phyloP scores from a whole-genome alignment of 1,140 invertebrate species.

The Subanguina moxae region DNA sequence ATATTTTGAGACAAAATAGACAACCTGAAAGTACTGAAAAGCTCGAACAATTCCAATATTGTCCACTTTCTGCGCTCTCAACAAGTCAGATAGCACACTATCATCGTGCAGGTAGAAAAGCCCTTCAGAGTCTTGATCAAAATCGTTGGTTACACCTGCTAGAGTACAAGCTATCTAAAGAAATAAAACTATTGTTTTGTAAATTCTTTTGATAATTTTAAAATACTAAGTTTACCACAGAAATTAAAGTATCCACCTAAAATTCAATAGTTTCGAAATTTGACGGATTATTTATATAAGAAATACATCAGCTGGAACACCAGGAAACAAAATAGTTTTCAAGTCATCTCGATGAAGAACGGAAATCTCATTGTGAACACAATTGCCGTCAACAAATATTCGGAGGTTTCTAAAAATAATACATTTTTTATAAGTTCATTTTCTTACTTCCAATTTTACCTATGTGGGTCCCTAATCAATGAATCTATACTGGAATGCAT shows the following conservation, averaged over 20 bases:
- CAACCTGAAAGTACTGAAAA: slow-evolving; percentile 44
- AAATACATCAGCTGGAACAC: slow-evolving; percentile 4
- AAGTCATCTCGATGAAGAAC: slow-evolving; percentile 25
- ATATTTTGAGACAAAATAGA: not conserved
- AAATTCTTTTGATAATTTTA: not conserved
- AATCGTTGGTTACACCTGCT: slow-evolving; percentile 39
- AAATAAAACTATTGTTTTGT: not conserved
- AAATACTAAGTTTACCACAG: slow-evolving; percentile 25
- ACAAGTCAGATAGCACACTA: slow-evolving; percentile 30
- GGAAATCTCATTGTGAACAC: slow-evolving; percentile 40
- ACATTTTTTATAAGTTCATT: too few relatives aligned
- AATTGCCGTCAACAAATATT: slow-evolving; percentile 53
- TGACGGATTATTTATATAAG: too few relatives aligned
- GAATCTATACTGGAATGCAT: slow-evolving; percentile 49
- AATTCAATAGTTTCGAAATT: too few relatives aligned
- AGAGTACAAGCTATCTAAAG: slow-evolving; percentile 35
- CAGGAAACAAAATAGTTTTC: slow-evolving; percentile 41
- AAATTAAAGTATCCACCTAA: slow-evolving; percentile 21
- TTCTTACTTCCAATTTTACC: too few relatives aligned
- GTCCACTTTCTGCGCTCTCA: slow-evolving; percentile 44
- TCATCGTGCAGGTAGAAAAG: slow-evolving; percentile 35
- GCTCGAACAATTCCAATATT: slow-evolving; percentile 51
- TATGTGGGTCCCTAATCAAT: slow-evolving; percentile 47
- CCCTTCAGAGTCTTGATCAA: slow-evolving; percentile 9
- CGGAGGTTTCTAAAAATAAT: slow-evolving; percentile 44